Percentiles rank a stretch among this genome's conserved stretches.
Conservation (phyloP, 2,113 vertebrate genomes). For the Condylura cristata region DNA sequence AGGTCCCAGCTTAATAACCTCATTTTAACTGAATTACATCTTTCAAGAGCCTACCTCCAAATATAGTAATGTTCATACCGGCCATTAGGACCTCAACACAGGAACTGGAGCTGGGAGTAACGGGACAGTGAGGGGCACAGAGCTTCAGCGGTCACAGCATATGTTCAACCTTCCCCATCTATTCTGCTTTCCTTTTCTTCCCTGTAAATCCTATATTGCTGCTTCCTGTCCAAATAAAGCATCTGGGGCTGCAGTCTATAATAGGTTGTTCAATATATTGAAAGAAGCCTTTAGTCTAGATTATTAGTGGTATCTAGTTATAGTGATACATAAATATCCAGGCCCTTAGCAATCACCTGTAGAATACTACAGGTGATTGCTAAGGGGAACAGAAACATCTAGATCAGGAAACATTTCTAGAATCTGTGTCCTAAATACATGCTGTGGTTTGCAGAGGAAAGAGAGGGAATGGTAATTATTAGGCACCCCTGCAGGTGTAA, state of each 20-base stretch:
- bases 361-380: neutral
- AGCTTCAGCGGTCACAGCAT: neutral
- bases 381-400: neutral
- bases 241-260: neutral
- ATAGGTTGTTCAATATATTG: neutral
- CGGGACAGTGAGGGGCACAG: neutral
- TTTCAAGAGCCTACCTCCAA: neutral
- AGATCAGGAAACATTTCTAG: neutral
- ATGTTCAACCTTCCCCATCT: neutral
- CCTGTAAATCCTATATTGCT: neutral
- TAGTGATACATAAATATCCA: conserved; percentile 9
- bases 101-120: neutral
- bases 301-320: conserved; percentile 6
- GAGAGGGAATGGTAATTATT: neutral
- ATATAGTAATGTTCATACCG: neutral
- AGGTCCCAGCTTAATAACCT: neutral
- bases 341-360: too few species aligned
- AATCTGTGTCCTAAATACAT: neutral
- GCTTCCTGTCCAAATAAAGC: neutral
- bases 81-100: neutral
- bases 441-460: neutral
- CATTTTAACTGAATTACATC: neutral
- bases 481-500: neutral
- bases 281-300: neutral
- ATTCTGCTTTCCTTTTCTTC: neutral